phyloP scores from a whole-genome alignment of 1,140 invertebrate species.

The Micrasema minimum region DNA sequence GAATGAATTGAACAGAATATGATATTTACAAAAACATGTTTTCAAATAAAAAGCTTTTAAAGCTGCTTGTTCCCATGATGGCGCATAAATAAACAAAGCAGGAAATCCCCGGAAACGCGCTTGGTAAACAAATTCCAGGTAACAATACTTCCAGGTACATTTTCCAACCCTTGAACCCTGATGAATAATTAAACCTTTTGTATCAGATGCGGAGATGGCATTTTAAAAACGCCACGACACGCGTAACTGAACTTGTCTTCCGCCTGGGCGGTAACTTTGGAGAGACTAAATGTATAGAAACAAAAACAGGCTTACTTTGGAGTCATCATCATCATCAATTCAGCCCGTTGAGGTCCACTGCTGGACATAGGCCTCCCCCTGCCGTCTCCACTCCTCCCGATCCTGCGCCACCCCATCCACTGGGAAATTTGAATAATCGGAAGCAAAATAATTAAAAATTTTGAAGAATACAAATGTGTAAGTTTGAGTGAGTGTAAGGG shows the following conservation, averaged over 20 bases:
- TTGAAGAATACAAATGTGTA: too few relatives aligned
- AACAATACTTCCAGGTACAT: slow-evolving; percentile 3
- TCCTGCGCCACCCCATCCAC: too few relatives aligned
- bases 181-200: slow-evolving; percentile 7
- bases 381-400: too few relatives aligned
- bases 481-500: too few relatives aligned
- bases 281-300: too few relatives aligned
- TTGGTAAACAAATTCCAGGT: neutral
- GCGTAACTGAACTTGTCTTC: neutral
- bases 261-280: too few relatives aligned
- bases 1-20: neutral
- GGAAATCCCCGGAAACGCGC: slow-evolving; percentile 5
- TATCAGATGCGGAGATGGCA: neutral
- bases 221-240: neutral
- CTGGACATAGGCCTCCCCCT: too few relatives aligned
- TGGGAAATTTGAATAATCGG: too few relatives aligned
- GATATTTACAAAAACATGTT: neutral
- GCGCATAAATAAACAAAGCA: slow-evolving; percentile 2
- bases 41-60: neutral
- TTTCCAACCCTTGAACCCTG: slow-evolving; percentile 5
- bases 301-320: too few relatives aligned
- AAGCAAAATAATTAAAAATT: too few relatives aligned
- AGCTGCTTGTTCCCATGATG: neutral
- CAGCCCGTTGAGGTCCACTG: too few relatives aligned
- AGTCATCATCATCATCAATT: too few relatives aligned